Percentiles rank a stretch among this genome's conserved stretches.
Conservation (phyloP, 2,888 invertebrate genomes). For the Spilarctia lutea region DNA sequence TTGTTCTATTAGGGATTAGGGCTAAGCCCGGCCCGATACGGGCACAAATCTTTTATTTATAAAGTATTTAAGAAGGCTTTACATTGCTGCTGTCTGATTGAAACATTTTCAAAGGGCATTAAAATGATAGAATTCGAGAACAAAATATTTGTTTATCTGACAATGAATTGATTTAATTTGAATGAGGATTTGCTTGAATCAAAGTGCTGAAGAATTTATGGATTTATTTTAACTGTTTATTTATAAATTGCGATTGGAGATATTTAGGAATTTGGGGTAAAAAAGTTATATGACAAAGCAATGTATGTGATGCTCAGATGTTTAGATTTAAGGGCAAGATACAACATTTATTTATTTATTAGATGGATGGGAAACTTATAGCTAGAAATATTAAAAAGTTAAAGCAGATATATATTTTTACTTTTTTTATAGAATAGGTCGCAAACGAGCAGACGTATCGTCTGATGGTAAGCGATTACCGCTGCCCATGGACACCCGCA, state of each 20-base stretch:
- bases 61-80: conserved; percentile 16
- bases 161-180: neutral
- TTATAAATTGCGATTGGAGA: neutral
- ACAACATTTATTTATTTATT: too few species aligned
- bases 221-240: neutral
- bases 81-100: conserved; percentile 12
- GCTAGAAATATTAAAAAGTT: too few species aligned
- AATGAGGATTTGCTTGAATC: neutral
- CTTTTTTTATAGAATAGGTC: too few species aligned
- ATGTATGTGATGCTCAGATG: neutral
- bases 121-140: neutral
- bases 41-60: conserved; percentile 17
- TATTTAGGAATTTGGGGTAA: neutral
- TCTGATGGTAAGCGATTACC: too few species aligned
- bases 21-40: conserved; percentile 8
- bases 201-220: neutral
- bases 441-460: too few species aligned
- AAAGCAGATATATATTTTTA: too few species aligned
- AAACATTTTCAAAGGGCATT: conserved; percentile 1
- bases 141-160: conserved; percentile 2
- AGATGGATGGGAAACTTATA: too few species aligned
- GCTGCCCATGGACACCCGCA: too few species aligned
- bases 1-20: conserved; percentile 11
- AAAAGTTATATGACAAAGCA: neutral
- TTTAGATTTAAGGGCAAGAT: neutral